Conservation (phyloP, 1,140 invertebrate species). For the Aricia agestis region DNA sequence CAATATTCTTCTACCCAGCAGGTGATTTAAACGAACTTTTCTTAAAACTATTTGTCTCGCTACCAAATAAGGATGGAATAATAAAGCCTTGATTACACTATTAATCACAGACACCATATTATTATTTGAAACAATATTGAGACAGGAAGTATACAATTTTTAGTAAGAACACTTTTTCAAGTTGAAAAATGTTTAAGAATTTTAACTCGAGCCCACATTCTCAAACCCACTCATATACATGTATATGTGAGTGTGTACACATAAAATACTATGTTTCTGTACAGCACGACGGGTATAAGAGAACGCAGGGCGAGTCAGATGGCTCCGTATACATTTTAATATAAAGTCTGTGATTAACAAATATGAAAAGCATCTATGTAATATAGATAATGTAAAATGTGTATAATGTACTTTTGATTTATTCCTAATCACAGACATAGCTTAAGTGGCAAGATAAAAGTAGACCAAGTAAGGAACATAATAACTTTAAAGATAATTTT, state of each 20-base stretch:
- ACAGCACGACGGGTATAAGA: conserved; percentile 9
- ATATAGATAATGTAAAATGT: conserved; percentile 3
- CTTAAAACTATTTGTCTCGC: conserved; percentile 2
- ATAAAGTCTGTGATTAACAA: background rate
- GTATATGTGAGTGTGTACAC: conserved; percentile 11
- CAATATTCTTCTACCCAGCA: conserved; percentile 1
- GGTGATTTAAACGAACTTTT: conserved; percentile 5
- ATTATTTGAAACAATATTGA: background rate
- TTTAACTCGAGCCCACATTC: background rate
- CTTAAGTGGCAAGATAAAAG: conserved; percentile 48
- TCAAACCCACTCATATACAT: conserved; percentile 9
- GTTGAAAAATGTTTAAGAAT: background rate
- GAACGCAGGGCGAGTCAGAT: background rate
- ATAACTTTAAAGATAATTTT: conserved; percentile 43
- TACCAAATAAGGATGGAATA: conserved; percentile 10
- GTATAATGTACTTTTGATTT: conserved; percentile 19
- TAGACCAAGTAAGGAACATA: conserved; percentile 29
- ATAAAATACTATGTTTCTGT: background rate
- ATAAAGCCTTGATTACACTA: background rate
- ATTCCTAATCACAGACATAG: conserved; percentile 59
- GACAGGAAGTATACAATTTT: no score
- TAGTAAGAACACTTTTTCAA: no score
- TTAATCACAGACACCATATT: conserved; percentile 2
- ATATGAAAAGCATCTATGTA: background rate
- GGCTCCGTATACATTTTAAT: background rate